A percentile compares a stretch with the other conserved stretches of the same genome.
Conservation (phyloP, 2,797 vertebrate genomes). For the Hoplostethus mediterraneus region DNA sequence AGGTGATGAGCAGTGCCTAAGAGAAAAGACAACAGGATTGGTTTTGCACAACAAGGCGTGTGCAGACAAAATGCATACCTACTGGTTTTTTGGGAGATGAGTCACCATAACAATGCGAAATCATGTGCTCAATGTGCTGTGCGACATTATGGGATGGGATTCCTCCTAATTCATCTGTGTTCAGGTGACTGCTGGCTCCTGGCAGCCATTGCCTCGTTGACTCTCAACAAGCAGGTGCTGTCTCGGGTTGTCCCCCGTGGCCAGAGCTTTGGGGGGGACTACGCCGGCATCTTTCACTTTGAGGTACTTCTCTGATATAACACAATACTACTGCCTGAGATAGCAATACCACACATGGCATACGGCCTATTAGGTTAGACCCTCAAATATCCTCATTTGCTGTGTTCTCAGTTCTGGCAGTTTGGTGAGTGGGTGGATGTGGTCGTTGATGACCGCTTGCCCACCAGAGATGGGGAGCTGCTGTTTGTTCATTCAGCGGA, state of each 20-base stretch:
- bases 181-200: conserved; percentile 87
- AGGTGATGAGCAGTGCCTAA: not conserved
- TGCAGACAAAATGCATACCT: conserved; percentile 6
- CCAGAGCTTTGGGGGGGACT: conserved; percentile 78
- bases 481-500: conserved; percentile 57
- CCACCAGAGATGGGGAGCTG: conserved; percentile 78
- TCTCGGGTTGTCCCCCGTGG: conserved; percentile 78
- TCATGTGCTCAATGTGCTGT: not conserved
- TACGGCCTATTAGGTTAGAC: not conserved
- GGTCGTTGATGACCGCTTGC: conserved; percentile 59
- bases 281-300: conserved; percentile 87
- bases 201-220: conserved; percentile 85
- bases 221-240: conserved; percentile 82
- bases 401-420: conserved; percentile 85
- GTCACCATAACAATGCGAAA: not conserved
- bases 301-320: conserved; percentile 52
- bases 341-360: too few relatives aligned
- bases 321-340: too few relatives aligned
- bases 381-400: not conserved
- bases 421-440: conserved; percentile 88
- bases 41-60: conserved; percentile 7
- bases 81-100: conserved; percentile 1
- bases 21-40: not conserved
- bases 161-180: conserved; percentile 7
- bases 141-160: not conserved